Evolutionary conservation across 2,113 vertebrate genomes (phyloP).

Genomic region (Genyomyrus donnyi): DNA sequence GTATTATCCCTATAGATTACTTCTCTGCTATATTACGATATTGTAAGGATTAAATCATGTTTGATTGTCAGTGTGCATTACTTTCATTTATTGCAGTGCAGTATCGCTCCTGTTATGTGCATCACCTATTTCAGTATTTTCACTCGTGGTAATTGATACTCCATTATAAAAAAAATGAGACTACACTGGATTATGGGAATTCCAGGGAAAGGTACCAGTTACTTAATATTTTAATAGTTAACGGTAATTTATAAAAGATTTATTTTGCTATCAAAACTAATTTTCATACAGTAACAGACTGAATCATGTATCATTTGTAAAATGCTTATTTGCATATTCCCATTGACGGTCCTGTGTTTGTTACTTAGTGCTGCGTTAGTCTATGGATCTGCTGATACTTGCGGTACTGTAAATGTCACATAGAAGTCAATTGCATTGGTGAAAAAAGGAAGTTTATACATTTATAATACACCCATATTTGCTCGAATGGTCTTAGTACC

Average conservation of each 20-base stretch:
- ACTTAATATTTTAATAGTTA: neutral
- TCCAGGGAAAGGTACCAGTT: neutral
- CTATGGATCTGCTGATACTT: neutral
- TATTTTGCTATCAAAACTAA: neutral
- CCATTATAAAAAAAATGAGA: neutral
- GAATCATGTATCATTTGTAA: neutral
- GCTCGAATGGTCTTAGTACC: neutral
- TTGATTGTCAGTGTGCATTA: neutral
- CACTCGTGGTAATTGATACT: neutral
- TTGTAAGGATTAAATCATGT: neutral
- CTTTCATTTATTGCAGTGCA: neutral
- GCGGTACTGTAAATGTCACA: neutral
- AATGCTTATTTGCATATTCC: neutral
- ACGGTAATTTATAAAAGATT: neutral
- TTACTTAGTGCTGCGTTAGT: neutral
- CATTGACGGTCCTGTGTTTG: neutral
- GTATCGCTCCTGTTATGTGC: neutral
- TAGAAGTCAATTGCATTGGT: neutral
- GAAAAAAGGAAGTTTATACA: neutral
- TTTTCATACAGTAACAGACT: neutral
- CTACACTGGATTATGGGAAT: neutral
- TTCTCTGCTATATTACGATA: neutral
- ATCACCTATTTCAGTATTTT: neutral
- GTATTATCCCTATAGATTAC: neutral
- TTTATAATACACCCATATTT: neutral